phyloP scores from a whole-genome alignment of 2,888 invertebrate species.

The Prosopocoilus inquinatus region DNA sequence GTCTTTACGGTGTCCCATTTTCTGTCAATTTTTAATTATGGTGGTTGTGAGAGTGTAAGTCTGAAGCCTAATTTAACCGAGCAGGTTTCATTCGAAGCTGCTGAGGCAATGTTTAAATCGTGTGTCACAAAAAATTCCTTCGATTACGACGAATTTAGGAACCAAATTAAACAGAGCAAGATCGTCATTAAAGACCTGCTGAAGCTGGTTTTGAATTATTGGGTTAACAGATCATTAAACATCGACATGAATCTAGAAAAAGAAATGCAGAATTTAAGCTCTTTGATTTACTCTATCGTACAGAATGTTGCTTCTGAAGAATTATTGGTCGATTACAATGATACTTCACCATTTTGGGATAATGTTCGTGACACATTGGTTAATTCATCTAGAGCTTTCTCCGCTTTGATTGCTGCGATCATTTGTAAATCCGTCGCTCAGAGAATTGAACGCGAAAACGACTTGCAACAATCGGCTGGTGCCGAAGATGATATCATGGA shows the following conservation, averaged over 20 bases:
- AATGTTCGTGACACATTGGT: constrained; percentile 69
- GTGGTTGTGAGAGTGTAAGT: constrained; percentile 41
- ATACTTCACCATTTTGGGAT: constrained; percentile 81
- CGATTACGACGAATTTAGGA: constrained; percentile 34
- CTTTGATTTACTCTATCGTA: constrained; percentile 64
- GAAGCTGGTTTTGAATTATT: constrained; percentile 67
- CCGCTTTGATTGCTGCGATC: constrained; percentile 79
- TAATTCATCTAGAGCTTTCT: constrained; percentile 71
- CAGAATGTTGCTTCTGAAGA: constrained; percentile 60
- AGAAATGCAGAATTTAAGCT: constrained; percentile 68
- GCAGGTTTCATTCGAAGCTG: constrained; percentile 46
- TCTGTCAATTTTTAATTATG: constrained; percentile 54
- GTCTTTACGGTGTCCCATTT: constrained; percentile 57
- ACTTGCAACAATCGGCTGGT: constrained; percentile 29
- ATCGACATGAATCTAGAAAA: constrained; percentile 51
- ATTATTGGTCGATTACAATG: constrained; percentile 64
- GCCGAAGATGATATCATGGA: constrained; percentile 48
- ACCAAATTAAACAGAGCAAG: constrained; percentile 43
- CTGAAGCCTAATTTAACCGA: constrained; percentile 49
- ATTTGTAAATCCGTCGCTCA: constrained; percentile 75
- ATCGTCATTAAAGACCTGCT: constrained; percentile 67
- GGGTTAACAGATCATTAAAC: constrained; percentile 63
- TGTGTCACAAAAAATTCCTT: constrained; percentile 35
- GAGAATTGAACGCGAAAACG: constrained; percentile 49
- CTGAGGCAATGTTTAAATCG: constrained; percentile 43